Evolutionary conservation across 2,888 invertebrate species (phyloP), one percentile per base, ranked within the genome.

Genomic region (Diadromus collaris): DNA sequence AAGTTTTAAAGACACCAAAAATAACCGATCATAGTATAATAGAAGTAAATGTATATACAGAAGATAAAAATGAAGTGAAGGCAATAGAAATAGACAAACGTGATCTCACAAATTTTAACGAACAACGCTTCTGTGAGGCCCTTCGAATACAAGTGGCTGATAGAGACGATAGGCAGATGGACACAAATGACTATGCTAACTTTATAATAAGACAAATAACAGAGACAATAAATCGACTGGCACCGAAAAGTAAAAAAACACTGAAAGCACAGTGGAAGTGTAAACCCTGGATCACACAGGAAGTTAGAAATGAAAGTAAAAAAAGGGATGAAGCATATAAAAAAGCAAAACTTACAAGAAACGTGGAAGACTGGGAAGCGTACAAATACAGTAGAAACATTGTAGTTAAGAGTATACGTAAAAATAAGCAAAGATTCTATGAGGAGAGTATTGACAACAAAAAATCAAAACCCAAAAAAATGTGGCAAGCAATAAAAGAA

Each of bases 21-120:
- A 78, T 74, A 6, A 69, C 74, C 2, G 73, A 78, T 38, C 74
- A 74, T 24, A 44, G n/a, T n/a, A 64, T 74, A 27, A 41, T 78
- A 32, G 24, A 74, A 64, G 34, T 70, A 6, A 32, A 32, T 29
- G 21, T 63, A 64, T 2, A 32, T 16, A 46, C 21, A 13, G 16
- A 24, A 10, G 5, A 44, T 13, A 46, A 6, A 19, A 19, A 65
- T 16, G 27, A 32, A 2, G 51, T 41, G 3, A 24, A 41, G 2
- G 29, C 27, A 10, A 16, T 38, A 41, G 38, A 21, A 41, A 21
- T n/a, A 34, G 9, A 34, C 13, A 24, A 61, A n/a, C n/a, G 72
- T n/a, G 63, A 72, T 32, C 63, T 34, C 6, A 63, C 3, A 38
- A 63, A 63, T 51, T 63, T 72, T 72, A 38, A 32, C 9, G 16